phyloP scores from a whole-genome alignment of 2,797 vertebrate species.

The Cirrhinus molitorella region DNA sequence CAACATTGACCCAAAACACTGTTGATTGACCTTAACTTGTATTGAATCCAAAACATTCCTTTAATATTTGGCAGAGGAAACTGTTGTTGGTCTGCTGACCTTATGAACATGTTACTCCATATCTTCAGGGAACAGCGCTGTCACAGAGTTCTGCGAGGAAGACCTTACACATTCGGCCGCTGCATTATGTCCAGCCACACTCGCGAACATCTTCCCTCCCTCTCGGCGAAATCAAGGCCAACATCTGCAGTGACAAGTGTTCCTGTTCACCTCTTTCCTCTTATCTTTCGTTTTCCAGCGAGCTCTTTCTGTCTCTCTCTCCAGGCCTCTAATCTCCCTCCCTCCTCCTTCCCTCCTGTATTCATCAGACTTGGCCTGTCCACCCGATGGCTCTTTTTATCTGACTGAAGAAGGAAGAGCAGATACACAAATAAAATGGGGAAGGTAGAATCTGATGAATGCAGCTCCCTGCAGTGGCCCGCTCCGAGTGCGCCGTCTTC shows the following conservation, averaged over 20 bases:
- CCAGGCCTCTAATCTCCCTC: conserved; percentile 50
- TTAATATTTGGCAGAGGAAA: not conserved
- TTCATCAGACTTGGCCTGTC: conserved; percentile 63
- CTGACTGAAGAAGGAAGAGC: conserved; percentile 45
- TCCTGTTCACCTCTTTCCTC: conserved; percentile 86
- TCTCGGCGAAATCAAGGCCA: conserved; percentile 77
- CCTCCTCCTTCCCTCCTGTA: conserved; percentile 50
- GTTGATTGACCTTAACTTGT: not conserved
- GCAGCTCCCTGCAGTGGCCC: conserved; percentile 14
- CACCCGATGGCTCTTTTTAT: conserved; percentile 67
- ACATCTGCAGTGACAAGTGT: conserved; percentile 86
- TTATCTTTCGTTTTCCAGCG: conserved; percentile 85
- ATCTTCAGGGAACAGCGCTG: conserved; percentile 6
- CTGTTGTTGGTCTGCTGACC: conserved; percentile 10
- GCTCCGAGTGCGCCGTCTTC: conserved; percentile 34
- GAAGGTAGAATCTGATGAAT: conserved; percentile 47
- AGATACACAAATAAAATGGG: conserved; percentile 57
- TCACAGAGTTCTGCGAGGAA: conserved; percentile 12
- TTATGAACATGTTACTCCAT: conserved; percentile 20
- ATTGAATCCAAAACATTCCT: not conserved
- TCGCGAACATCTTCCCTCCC: conserved; percentile 43
- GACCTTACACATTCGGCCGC: conserved; percentile 4
- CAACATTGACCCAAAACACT: not conserved
- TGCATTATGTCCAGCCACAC: conserved; percentile 15
- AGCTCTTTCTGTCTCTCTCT: conserved; percentile 76